These are phyloP conservation scores for Tragelaphus strepsiceros DNA, from an alignment of 2,113 vertebrate species.

Conservation along the genomic window DNA sequence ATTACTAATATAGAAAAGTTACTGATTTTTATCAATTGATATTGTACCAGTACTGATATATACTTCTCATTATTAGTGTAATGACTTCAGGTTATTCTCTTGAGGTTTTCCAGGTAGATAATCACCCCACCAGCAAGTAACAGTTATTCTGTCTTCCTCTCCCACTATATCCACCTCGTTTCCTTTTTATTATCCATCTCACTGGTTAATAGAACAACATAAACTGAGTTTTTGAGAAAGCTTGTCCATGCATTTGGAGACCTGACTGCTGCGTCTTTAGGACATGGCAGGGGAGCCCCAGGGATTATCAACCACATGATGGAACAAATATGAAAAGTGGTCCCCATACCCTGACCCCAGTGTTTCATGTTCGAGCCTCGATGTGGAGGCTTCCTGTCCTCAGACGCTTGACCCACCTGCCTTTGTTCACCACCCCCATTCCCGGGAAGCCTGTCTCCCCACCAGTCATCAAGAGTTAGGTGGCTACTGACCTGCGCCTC, in stretches of 20 bases:
- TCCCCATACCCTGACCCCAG: neutral
- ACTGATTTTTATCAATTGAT: neutral
- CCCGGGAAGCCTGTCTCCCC: neutral
- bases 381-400: neutral
- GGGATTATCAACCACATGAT: rapidly evolving
- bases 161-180: neutral
- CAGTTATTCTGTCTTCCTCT: neutral
- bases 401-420: neutral
- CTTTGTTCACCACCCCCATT: neutral
- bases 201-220: neutral
- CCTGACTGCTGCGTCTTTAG: rapidly evolving
- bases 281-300: neutral
- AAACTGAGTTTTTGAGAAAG: neutral
- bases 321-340: neutral
- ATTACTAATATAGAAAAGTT: neutral
- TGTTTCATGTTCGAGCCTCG: neutral
- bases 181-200: neutral
- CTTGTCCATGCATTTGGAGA: neutral
- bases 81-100: neutral
- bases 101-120: neutral
- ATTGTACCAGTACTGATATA: neutral
- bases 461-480: neutral
- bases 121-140: rapidly evolving
- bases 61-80: neutral
- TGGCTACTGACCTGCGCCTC: neutral